Base-by-base conservation (phyloP, 2,888 invertebrate species). In the Leptopilina myrica region DNA sequence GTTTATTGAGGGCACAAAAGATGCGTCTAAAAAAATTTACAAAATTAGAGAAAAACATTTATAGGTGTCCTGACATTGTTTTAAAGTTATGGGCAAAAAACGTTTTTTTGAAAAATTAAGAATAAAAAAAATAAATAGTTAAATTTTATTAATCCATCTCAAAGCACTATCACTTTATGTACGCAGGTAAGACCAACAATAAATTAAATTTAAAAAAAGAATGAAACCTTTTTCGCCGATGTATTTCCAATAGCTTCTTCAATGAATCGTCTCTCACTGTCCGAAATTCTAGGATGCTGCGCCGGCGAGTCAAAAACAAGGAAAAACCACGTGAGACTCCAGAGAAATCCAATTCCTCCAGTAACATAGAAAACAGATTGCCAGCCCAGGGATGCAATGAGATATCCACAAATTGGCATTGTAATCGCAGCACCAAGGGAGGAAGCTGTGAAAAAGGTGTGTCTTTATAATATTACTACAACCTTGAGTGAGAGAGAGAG, bases 391-490 rank as follows among this genome's bases (percentile, higher is more conserved):
- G 95, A 94, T 8, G 95, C 95, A 84, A 97, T 96, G 79, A 98
- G 94, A 87, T 95, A 95, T 15, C 97, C 97, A 86, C 97, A 96
- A 82, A 97, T 93, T 0, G 98, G 98, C 95, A 98, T 96, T 0
- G 97, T 97, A 65, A 98, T 93, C 8, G 98, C 97, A 43, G 98
- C 98, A 20, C 98, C 98, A 86, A 98, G 93, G 8, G 97, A 96
- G 33, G 97, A 97, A 9, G 98, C 97, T 97, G 33, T 33, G 11
- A 73, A 33, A 73, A 73, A 73, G 33, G n/a, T 33, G 56, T 73
- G 33, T 73, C 53, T 20, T 69, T 49, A 20, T 67, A 49, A 69
- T 33, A 33, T 33, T 40, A 73, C 33, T 56, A 56, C 14, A 73
- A n/a, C 40, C 56, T 56, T 56, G 56, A n/a, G 3, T 11, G 12